Conservation (phyloP, 1,140 invertebrate genomes). For the Apis laboriosa region DNA sequence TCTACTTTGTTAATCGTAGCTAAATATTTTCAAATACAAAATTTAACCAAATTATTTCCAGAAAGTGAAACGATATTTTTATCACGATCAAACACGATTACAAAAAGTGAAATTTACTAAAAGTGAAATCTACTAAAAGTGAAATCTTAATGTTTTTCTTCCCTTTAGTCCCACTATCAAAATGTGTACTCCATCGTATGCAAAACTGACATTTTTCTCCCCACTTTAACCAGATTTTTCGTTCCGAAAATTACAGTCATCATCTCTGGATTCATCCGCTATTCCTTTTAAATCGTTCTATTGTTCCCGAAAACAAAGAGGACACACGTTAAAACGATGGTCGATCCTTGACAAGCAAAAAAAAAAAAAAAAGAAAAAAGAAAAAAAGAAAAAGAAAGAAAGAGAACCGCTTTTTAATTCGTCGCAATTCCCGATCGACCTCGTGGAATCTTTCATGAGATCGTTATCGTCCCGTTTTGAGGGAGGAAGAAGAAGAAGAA, state of each 20-base stretch:
- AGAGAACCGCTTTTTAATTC: conserved; percentile 11
- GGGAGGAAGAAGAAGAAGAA: neutral
- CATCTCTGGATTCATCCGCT: neutral
- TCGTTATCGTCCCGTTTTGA: conserved; percentile 33
- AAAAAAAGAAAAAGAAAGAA: neutral
- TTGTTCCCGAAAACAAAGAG: conserved; percentile 18
- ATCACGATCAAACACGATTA: too few relatives aligned
- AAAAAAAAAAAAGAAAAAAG: too few relatives aligned
- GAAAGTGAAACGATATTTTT: too few relatives aligned
- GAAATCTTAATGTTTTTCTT: too few relatives aligned
- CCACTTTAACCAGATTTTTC: neutral
- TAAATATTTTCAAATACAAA: too few relatives aligned
- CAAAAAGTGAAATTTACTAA: too few relatives aligned
- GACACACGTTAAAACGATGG: neutral
- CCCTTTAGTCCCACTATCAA: neutral
- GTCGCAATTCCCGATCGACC: conserved; percentile 19
- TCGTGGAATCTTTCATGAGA: conserved; percentile 25
- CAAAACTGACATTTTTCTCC: neutral
- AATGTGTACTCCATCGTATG: too few relatives aligned
- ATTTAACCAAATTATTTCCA: too few relatives aligned
- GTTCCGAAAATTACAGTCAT: neutral
- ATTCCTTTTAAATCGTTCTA: neutral
- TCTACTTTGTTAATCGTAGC: too few relatives aligned
- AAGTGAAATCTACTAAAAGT: too few relatives aligned
- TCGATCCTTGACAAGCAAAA: conserved; percentile 6